Conservation (phyloP, 2,113 vertebrate species). For the Eptatretus burgeri region DNA sequence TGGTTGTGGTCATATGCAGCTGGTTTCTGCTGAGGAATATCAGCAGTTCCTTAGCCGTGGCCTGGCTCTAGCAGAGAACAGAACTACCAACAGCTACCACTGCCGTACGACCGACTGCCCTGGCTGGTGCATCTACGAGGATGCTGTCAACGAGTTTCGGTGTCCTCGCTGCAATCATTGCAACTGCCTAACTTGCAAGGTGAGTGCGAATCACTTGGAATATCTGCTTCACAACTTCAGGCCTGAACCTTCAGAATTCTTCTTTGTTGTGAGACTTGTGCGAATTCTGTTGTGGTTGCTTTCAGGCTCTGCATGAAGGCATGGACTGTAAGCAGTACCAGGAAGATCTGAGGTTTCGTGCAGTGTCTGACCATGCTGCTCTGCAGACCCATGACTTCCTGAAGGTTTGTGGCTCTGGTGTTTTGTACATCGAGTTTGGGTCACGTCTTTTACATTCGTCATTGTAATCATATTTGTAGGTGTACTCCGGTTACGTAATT, state of each 20-base stretch:
- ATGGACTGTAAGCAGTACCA: slow-evolving; percentile 57
- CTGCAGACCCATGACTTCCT: slow-evolving; percentile 32
- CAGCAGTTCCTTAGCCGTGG: slow-evolving; percentile 33
- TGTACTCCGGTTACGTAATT: too few species aligned
- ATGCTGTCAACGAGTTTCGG: slow-evolving; percentile 35
- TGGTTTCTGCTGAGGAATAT: slow-evolving; percentile 29
- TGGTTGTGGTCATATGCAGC: slow-evolving; percentile 14
- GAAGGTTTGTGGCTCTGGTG: slow-evolving; percentile 17
- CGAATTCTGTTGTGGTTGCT: background rate
- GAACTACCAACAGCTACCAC: slow-evolving; percentile 42
- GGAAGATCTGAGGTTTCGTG: slow-evolving; percentile 32
- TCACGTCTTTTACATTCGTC: too few species aligned
- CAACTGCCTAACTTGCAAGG: slow-evolving; percentile 26
- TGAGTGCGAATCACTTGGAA: slow-evolving; percentile 12
- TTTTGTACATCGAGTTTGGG: too few species aligned
- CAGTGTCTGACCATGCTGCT: slow-evolving; percentile 31
- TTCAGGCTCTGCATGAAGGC: slow-evolving; percentile 32
- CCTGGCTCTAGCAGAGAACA: slow-evolving; percentile 35
- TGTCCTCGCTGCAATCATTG: slow-evolving; percentile 15
- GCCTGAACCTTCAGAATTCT: background rate
- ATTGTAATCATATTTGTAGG: too few species aligned
- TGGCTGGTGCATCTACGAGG: slow-evolving; percentile 59
- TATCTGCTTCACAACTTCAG: background rate
- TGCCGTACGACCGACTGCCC: slow-evolving; percentile 42
- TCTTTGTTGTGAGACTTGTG: background rate